phyloP scores from a whole-genome alignment of 2,113 vertebrate species.

The Abramis brama region DNA sequence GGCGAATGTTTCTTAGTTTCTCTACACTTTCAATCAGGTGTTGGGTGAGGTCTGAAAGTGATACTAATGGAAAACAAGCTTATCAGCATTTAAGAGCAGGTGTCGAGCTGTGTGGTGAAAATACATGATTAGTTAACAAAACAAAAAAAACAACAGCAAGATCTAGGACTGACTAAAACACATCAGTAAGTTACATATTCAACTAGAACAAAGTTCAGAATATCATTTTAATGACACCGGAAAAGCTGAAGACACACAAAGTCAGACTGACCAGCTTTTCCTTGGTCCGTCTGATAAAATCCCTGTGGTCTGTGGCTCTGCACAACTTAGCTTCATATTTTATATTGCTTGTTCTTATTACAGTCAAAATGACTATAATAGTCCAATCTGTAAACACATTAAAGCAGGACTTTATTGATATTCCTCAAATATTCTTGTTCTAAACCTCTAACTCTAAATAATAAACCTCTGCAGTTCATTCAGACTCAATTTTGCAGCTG shows the following conservation, averaged over 20 bases:
- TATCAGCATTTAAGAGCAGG: conserved; percentile 15
- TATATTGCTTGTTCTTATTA: conserved; percentile 9
- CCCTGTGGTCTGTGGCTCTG: conserved; percentile 23
- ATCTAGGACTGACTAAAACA: background rate
- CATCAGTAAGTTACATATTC: background rate
- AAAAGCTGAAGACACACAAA: background rate
- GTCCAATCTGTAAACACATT: conserved; percentile 12
- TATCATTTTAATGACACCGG: background rate
- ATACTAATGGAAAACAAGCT: conserved; percentile 23
- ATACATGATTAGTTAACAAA: background rate
- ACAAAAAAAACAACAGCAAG: background rate
- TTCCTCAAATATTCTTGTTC: conserved; percentile 10
- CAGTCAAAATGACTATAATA: background rate
- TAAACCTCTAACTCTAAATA: conserved; percentile 10
- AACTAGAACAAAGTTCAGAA: background rate
- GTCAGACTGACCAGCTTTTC: background rate
- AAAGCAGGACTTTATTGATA: background rate
- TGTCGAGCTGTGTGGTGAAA: conserved; percentile 14
- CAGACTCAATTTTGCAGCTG: background rate
- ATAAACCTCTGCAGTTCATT: background rate
- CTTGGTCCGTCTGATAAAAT: conserved; percentile 15
- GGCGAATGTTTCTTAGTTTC: background rate
- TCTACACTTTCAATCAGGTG: conserved; percentile 17
- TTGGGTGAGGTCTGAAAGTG: conserved; percentile 17
- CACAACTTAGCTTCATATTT: background rate